Conservation (phyloP, 2,888 invertebrate species). For the Drosophila algonquin region DNA sequence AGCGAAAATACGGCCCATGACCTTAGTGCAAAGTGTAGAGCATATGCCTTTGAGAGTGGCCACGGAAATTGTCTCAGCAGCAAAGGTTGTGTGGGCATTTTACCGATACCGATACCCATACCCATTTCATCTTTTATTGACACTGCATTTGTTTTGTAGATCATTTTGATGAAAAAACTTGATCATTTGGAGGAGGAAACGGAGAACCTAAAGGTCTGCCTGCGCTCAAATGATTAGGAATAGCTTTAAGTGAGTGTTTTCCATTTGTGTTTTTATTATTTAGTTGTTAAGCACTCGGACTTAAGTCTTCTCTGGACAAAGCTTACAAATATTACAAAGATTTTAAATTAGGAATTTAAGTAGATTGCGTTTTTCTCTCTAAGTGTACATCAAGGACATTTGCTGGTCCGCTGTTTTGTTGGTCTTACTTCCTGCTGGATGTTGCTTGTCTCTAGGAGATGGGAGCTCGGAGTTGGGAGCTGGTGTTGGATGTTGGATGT, state of each 20-base stretch:
- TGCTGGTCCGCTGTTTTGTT: constrained; percentile 4
- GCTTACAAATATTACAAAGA: constrained; percentile 61
- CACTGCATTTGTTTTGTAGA: constrained; percentile 84
- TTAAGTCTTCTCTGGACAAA: constrained; percentile 49
- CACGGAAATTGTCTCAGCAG: constrained; percentile 92
- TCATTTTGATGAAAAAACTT: constrained; percentile 92
- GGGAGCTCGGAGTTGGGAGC: constrained; percentile 10
- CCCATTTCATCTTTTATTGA: background rate
- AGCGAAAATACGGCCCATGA: constrained; percentile 88
- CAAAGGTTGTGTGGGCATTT: constrained; percentile 85
- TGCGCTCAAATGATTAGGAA: constrained; percentile 33
- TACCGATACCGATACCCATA: background rate
- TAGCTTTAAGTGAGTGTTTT: constrained; percentile 20
- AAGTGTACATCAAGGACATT: constrained; percentile 36
- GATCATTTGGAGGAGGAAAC: constrained; percentile 94
- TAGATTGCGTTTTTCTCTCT: background rate
- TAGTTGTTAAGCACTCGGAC: constrained; percentile 54
- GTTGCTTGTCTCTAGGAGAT: background rate
- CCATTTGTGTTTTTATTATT: constrained; percentile 48
- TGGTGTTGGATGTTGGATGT: constrained; percentile 16
- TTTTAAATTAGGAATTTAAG: constrained; percentile 53
- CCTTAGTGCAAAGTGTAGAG: constrained; percentile 87
- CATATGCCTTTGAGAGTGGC: constrained; percentile 90
- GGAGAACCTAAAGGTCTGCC: constrained; percentile 85
- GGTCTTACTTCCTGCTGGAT: constrained; percentile 10